These are phyloP conservation scores for Globodera rostochiensis DNA, from an alignment of 1,140 invertebrate genomes.

Conservation along the genomic window DNA sequence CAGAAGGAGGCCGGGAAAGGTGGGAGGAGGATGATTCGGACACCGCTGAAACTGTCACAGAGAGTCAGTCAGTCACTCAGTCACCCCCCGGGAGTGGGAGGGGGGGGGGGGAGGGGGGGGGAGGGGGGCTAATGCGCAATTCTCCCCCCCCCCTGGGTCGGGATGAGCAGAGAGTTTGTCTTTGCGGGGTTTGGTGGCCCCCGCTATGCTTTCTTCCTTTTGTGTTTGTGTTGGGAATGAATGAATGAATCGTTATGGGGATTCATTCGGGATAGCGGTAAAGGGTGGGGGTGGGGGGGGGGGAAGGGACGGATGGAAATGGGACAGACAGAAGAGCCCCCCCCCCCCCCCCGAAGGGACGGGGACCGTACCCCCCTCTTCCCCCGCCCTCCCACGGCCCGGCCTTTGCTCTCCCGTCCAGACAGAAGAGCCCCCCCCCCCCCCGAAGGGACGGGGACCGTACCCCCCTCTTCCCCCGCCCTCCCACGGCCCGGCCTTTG, in stretches of 20 bases:
- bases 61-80: background rate
- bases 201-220: background rate
- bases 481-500: too few relatives aligned
- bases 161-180: background rate
- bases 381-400: background rate
- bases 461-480: too few relatives aligned
- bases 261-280: conserved; percentile 4
- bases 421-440: conserved; percentile 9
- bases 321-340: background rate
- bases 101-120: background rate
- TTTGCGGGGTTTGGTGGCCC: background rate
- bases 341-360: background rate
- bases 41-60: background rate
- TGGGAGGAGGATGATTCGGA: background rate
- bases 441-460: background rate
- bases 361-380: background rate
- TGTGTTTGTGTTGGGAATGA: conserved; percentile 15
- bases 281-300: background rate
- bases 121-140: background rate
- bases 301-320: background rate
- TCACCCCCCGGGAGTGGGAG: background rate
- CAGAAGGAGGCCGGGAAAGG: background rate
- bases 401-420: background rate
- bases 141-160: background rate
- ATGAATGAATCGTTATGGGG: conserved; percentile 14